Percentiles rank a stretch among this genome's conserved stretches.
Conservation (phyloP, 2,888 invertebrate genomes). For the Aromia moschata region DNA sequence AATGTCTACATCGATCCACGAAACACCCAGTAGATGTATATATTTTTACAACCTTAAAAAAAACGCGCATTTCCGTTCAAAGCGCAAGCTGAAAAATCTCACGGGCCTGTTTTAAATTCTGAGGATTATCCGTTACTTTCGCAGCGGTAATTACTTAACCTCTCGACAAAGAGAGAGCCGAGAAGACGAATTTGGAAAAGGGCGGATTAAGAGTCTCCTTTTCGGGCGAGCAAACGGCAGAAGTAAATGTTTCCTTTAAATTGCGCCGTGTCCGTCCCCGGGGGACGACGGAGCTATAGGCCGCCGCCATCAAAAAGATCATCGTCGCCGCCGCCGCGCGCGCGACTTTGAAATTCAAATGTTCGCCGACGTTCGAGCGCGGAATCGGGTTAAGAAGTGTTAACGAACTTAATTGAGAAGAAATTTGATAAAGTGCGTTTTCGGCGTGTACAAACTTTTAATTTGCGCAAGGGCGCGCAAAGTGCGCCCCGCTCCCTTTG, state of each 20-base stretch:
- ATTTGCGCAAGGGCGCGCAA: conserved; percentile 26
- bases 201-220: not conserved
- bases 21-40: too few relatives aligned
- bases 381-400: conserved; percentile 29
- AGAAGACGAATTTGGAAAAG: not conserved
- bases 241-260: conserved; percentile 2
- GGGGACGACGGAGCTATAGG: not conserved
- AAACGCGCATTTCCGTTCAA: too few relatives aligned
- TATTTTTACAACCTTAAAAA: too few relatives aligned
- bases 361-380: conserved; percentile 27
- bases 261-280: not conserved
- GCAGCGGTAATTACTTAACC: not conserved
- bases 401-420: conserved; percentile 32
- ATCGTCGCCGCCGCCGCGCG: not conserved
- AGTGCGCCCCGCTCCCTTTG: conserved; percentile 11
- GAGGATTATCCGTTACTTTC: not conserved
- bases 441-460: conserved; percentile 33
- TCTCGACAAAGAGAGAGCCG: not conserved
- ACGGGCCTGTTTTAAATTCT: too few relatives aligned
- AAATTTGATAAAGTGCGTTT: conserved; percentile 34
- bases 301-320: conserved; percentile 13
- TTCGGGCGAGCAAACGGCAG: not conserved
- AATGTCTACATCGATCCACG: too few relatives aligned
- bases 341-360: conserved; percentile 30
- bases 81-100: too few relatives aligned